Base-by-base conservation (phyloP, 2,888 invertebrate species). In the Hylaea fasciaria region DNA sequence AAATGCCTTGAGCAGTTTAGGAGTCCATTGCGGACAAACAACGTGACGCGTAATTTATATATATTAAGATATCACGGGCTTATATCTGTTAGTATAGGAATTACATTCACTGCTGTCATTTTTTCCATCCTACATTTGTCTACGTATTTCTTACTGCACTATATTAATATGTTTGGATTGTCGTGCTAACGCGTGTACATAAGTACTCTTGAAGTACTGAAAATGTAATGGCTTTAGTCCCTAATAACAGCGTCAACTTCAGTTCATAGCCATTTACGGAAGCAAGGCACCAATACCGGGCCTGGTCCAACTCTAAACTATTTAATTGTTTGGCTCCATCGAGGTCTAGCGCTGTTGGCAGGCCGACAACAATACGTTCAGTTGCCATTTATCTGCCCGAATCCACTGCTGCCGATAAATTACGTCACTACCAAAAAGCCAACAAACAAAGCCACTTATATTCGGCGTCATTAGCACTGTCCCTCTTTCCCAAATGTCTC, bases 381-480 rank as follows among this genome's bases (percentile, higher is more conserved):
- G 64, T 65, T 65, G 57, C 73, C 72, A 80, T 80, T 78, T 76
- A 75, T 78, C 73, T 72, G 68, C 65, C 67, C 74, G 76, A 76
- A 77, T 79, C 76, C 70, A 74, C 73, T 59, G 65, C 65, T 62
- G 56, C 73, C 70, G 77, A 81, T 83, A 83, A 82, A 82, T 82
- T 74, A 83, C 78, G 74, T 76, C 71, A 62, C 68, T 69, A 65
- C 78, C 77, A 81, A 81, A 81, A 80, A 77, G 76, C 77, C 75
- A 70, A 78, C 78, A 78, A 85, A 83, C 82, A 83, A 83, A 80
- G 74, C 80, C 80, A 78, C 82, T 82, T 77, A 74, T 74, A 73
- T 73, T 66, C 70, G 64, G 74, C 72, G 75, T 83, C 78, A 81
- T 80, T 78, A 62, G 61, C 61, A 56, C 61, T 52, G 60, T 39